phyloP scores from a whole-genome alignment of 2,113 vertebrate species.

The Zosterops japonicus region DNA sequence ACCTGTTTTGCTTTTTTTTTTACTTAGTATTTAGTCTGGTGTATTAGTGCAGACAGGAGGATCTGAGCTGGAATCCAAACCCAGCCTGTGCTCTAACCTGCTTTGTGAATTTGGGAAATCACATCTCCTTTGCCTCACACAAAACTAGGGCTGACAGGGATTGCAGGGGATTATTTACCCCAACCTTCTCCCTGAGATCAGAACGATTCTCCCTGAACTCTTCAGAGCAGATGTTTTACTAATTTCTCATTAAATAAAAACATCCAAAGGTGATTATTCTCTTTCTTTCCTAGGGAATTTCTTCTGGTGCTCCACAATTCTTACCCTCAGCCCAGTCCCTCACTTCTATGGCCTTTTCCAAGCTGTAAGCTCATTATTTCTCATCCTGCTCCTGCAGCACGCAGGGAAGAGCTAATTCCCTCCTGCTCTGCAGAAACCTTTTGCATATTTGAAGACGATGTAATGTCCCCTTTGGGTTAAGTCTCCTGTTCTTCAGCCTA shows the following conservation, averaged over 20 bases:
- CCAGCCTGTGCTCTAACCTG: background rate
- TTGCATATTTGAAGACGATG: background rate
- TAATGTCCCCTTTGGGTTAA: background rate
- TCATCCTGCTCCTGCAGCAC: background rate
- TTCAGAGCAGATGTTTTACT: background rate
- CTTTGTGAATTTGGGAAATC: background rate
- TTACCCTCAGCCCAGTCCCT: background rate
- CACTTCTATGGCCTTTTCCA: background rate
- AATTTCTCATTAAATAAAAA: background rate
- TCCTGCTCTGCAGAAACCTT: slow-evolving; percentile 3
- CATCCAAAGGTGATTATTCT: background rate
- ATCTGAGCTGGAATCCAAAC: background rate
- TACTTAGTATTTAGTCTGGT: background rate
- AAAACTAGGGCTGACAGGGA: background rate
- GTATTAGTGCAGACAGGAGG: background rate
- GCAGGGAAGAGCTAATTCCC: slow-evolving; percentile 22
- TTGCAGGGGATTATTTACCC: background rate
- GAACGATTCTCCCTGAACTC: background rate
- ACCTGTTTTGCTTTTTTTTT: background rate
- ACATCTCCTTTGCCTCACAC: background rate
- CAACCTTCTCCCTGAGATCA: background rate
- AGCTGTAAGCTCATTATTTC: slow-evolving; percentile 40
- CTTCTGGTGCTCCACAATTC: background rate
- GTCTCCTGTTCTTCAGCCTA: background rate
- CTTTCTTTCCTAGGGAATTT: background rate